A percentile compares a stretch with the other conserved stretches of the same genome.
phyloP scores from a whole-genome alignment of 2,797 vertebrate genomes.

The Rhinophrynus dorsalis region DNA sequence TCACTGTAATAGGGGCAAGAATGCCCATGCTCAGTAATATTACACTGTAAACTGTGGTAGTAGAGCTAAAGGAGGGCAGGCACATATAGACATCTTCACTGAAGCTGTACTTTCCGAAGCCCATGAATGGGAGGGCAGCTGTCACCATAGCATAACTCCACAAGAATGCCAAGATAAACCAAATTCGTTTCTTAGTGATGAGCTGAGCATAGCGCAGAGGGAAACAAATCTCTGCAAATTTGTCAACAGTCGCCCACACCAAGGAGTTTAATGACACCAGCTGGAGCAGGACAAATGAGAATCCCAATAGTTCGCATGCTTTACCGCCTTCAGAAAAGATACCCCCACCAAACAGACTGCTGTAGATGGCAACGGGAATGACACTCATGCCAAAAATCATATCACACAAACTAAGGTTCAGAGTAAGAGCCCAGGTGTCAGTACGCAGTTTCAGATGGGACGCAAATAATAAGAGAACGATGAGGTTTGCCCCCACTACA shows the following conservation, averaged over 20 bases:
- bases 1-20: slow-evolving; percentile 58
- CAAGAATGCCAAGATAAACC: slow-evolving; percentile 54
- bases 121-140: slow-evolving; percentile 67
- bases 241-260: slow-evolving; percentile 65
- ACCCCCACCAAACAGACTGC: slow-evolving; percentile 54
- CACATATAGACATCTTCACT: slow-evolving; percentile 66
- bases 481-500: slow-evolving; percentile 62
- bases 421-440: slow-evolving; percentile 60
- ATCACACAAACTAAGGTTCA: slow-evolving; percentile 71
- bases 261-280: slow-evolving; percentile 69
- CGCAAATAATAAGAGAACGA: slow-evolving; percentile 63
- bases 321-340: slow-evolving; percentile 41
- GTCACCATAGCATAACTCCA: slow-evolving; percentile 64
- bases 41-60: slow-evolving; percentile 55
- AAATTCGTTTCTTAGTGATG: slow-evolving; percentile 60
- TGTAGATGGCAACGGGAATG: slow-evolving; percentile 63
- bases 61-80: slow-evolving; percentile 56
- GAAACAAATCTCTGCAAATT: slow-evolving; percentile 71
- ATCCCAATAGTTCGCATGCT: slow-evolving; percentile 67
- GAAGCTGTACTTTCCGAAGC: slow-evolving; percentile 69
- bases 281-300: slow-evolving; percentile 69
- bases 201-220: slow-evolving; percentile 66
- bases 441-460: slow-evolving; percentile 62
- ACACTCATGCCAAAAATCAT: slow-evolving; percentile 65
- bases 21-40: slow-evolving; percentile 59